Evolutionary conservation across 2,113 vertebrate genomes (phyloP), one percentile per base, ranked within the genome.

Genomic region (Platichthys stellatus): DNA sequence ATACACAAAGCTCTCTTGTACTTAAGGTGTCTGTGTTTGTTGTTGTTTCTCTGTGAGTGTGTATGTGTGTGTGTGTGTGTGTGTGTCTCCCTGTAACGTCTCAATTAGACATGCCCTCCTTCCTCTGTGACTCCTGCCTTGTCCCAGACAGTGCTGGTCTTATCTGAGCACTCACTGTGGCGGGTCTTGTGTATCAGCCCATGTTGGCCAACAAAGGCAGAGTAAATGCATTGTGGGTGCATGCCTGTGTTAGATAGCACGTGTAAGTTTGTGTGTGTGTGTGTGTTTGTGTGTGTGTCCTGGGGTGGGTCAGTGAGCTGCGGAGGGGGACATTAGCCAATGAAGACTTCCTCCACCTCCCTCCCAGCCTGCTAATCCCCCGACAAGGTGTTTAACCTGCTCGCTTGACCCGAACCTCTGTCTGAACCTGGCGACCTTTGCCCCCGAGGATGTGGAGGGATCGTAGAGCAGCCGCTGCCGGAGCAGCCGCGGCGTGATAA

Each of bases 341-440:
- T 79, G 84, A 86, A 76, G 88, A 92, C 88, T 89, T 24, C 89
- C 81, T 89, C 80, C 75, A 69, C 47, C 74, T 84, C 81, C 76
- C 78, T 85, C 81, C 38, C 35, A 59, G 76, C 18, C 64, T 14
- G 2, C 79, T 92, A 91, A 93, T 92, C 88, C 88, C 82, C 18
- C 12, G 56, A 89, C 90, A 89, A 93, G 92, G 93, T 94, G 93
- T 93, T 94, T 89, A 92, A 93, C 92, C 88, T 90, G 78, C 77
- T 84, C 58, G 79, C 84, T 91, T 89, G 86, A 92, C 85, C 89
- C 69, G 26, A 85, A 89, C 86, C 88, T 78, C 76, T 53, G 67
- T 87, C 78, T 85, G 88, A 93, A 88, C 91, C 74, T 14, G 14
- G n/a, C 5, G 73, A 90, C 88, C 86, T 91, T 89, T 85, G 84